Conservation (phyloP, 2,888 invertebrate genomes). For the Lymantria dispar region DNA sequence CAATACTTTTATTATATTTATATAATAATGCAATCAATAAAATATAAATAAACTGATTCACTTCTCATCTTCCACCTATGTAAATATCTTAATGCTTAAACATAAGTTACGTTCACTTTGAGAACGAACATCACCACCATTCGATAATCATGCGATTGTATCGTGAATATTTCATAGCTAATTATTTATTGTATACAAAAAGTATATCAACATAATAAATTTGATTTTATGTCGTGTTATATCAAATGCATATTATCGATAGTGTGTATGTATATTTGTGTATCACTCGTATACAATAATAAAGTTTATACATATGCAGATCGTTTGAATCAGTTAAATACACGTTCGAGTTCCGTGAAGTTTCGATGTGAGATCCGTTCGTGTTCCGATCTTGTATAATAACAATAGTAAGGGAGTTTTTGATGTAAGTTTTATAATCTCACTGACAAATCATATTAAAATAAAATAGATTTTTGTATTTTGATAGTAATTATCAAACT, state of each 20-base stretch:
- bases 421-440: slow-evolving; percentile 52
- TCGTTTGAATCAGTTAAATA: not conserved
- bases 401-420: slow-evolving; percentile 11
- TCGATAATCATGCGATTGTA: slow-evolving; percentile 35
- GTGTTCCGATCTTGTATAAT: not conserved
- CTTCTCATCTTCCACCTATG: slow-evolving; percentile 44
- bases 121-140: slow-evolving; percentile 26
- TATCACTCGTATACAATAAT: slow-evolving; percentile 32
- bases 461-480: slow-evolving; percentile 67
- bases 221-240: slow-evolving; percentile 1
- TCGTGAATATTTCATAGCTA: too few relatives aligned
- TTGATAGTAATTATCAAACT: slow-evolving; percentile 75
- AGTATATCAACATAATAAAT: not conserved
- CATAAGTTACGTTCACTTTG: too few relatives aligned
- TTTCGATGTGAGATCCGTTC: not conserved
- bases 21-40: too few relatives aligned
- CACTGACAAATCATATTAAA: slow-evolving; percentile 51
- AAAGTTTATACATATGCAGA: not conserved
- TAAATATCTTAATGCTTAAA: slow-evolving; percentile 42
- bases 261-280: slow-evolving; percentile 32
- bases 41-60: slow-evolving; percentile 43
- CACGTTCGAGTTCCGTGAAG: not conserved
- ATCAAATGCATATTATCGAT: slow-evolving; percentile 29
- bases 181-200: not conserved
- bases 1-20: too few relatives aligned